Base-by-base conservation (phyloP, 2,113 vertebrate genomes). In the Tringa solitaria region DNA sequence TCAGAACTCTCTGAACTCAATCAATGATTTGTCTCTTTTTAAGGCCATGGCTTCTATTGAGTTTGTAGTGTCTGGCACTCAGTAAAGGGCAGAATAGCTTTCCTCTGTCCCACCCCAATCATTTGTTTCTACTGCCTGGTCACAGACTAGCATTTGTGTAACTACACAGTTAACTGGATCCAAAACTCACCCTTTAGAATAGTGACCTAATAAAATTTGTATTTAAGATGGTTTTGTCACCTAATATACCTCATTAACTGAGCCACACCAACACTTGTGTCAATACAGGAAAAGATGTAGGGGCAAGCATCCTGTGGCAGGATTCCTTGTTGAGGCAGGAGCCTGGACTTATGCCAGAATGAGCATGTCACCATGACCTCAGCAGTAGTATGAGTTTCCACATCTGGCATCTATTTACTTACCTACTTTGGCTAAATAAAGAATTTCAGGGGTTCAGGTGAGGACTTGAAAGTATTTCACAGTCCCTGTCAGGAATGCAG, bases 381-480 rank as follows among this genome's bases (percentile, higher is more conserved):
- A 75, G 48, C 10, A 46, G 35, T 9, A 78, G 33, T 33, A 57
- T 60, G 64, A 84, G 27, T 95, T 87, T 82, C 65, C 89, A 82
- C 35, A 84, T 43, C 65, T 75, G 73, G 30, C 68, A 68, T 84
- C 37, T 94, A 56, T 92, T 95, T 95, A 78, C 81, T 87, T 56
- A 87, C 48, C 39, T 68, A 61, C 93, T 93, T 94, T 30, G 69
- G 32, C 56, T 82, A 84, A 95, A 95, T 56, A 64, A 97, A 89
- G 60, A 78, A 89, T 95, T 93, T 95, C 65, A 84, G 93, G 67
- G 69, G 69, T 41, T 27, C 57, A 48, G 53, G 57, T 87, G 74
- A 95, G 91, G 65, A 79, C 94, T 93, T 94, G 61, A 78, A 96
- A 94, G 57, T 89, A 91, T 87, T 77, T 48, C 70, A 68, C 57